Evolutionary conservation across 2,113 vertebrate species (phyloP).

Genomic region (Phylloscopus whistleri): DNA sequence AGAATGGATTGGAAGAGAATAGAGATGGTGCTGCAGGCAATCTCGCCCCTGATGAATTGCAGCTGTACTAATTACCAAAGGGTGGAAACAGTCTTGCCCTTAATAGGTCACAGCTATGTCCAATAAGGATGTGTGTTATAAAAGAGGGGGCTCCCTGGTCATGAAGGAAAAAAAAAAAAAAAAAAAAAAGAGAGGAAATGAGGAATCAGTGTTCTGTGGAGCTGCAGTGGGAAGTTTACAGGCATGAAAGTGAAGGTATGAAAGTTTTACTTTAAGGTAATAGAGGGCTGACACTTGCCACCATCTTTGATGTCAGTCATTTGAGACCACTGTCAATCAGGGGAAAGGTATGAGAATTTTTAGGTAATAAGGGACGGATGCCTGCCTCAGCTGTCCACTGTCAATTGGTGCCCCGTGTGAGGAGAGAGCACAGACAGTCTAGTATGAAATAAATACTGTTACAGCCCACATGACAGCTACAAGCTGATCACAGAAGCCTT

Average conservation of each 20-base stretch:
- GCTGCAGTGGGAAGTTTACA: background rate
- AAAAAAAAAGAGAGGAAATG: background rate
- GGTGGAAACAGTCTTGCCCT: background rate
- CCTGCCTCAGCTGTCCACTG: background rate
- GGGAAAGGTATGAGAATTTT: background rate
- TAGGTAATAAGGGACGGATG: background rate
- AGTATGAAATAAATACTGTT: background rate
- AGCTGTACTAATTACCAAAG: background rate
- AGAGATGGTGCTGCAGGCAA: background rate
- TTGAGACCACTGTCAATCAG: too few relatives aligned
- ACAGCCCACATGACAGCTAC: background rate
- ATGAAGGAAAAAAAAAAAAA: too few relatives aligned
- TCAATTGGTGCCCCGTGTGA: background rate
- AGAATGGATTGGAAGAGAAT: background rate
- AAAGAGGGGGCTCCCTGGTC: background rate
- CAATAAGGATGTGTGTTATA: background rate
- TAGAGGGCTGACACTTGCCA: background rate
- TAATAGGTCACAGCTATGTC: background rate
- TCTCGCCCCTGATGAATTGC: background rate
- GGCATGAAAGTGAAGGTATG: background rate
- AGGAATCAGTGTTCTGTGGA: background rate
- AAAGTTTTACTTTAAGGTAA: background rate
- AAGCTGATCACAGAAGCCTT: background rate
- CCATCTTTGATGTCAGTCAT: background rate
- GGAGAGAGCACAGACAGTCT: background rate